A percentile compares a stretch with the other conserved stretches of the same genome.
These are phyloP conservation scores for Empidonax alnorum DNA, from an alignment of 2,113 vertebrate genomes.

Conservation along the genomic window DNA sequence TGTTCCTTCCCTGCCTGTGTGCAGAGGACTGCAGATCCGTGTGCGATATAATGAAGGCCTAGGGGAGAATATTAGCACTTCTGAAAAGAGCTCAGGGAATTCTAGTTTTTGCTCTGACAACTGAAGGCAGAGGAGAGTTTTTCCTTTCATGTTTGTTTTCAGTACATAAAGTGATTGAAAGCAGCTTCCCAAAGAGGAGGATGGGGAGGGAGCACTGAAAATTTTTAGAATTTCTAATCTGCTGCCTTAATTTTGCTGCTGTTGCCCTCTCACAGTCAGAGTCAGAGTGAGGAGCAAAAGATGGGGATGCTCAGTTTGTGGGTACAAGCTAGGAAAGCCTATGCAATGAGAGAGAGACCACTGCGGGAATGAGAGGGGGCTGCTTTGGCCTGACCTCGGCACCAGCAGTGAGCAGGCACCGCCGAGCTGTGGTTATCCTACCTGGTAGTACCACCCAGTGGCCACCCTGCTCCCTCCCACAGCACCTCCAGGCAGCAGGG, in stretches of 20 bases:
- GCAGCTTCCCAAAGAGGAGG: slow-evolving; percentile 49
- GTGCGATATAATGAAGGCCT: slow-evolving; percentile 64
- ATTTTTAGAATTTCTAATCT: slow-evolving; percentile 48
- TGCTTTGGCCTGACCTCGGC: neutral
- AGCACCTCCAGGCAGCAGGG: neutral
- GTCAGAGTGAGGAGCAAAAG: neutral
- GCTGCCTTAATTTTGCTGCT: slow-evolving; percentile 27
- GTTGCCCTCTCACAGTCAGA: neutral
- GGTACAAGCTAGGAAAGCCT: neutral
- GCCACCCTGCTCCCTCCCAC: neutral
- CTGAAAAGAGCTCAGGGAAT: slow-evolving; percentile 70
- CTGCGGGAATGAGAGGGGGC: neutral
- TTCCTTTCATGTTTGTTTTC: slow-evolving; percentile 74
- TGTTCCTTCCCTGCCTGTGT: slow-evolving; percentile 26
- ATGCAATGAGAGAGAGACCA: neutral
- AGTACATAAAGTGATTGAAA: slow-evolving; percentile 64
- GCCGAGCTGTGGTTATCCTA: accelerated
- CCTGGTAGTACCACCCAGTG: accelerated
- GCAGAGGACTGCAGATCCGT: slow-evolving; percentile 52
- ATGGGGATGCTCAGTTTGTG: accelerated
- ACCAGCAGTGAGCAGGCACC: neutral
- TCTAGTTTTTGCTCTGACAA: slow-evolving; percentile 68
- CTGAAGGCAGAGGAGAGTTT: slow-evolving; percentile 62
- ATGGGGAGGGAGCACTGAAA: neutral
- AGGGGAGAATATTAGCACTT: slow-evolving; percentile 67